Conservation (phyloP, 2,113 vertebrate species). For the Chloebia gouldiae region DNA sequence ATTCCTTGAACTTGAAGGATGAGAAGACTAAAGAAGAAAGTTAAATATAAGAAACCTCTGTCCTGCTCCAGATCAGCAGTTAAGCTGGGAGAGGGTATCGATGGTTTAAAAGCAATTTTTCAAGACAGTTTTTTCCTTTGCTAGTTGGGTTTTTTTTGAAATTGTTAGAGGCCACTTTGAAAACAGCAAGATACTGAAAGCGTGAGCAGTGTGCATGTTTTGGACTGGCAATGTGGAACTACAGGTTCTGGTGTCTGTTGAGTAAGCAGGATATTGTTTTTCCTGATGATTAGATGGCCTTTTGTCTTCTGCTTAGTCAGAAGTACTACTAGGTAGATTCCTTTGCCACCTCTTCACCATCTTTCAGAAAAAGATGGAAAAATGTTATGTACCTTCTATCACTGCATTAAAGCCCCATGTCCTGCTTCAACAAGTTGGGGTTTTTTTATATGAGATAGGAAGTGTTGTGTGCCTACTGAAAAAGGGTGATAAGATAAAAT, state of each 20-base stretch:
- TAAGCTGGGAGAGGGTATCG: background rate
- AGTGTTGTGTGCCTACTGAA: background rate
- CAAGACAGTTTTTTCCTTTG: background rate
- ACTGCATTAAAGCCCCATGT: background rate
- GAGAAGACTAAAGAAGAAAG: background rate
- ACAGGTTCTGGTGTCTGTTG: background rate
- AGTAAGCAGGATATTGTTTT: background rate
- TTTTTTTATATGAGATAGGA: background rate
- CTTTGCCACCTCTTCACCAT: background rate
- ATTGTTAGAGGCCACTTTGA: background rate
- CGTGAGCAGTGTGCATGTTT: background rate
- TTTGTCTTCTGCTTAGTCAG: background rate
- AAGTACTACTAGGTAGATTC: background rate
- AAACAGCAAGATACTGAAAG: background rate
- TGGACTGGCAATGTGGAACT: background rate
- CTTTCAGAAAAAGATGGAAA: background rate
- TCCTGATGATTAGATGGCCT: background rate
- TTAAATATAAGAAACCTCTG: background rate
- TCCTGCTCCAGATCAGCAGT: background rate
- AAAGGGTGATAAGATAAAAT: background rate
- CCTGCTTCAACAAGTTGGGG: background rate
- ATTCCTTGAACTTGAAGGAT: background rate
- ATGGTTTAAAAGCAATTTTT: background rate
- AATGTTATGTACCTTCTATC: background rate
- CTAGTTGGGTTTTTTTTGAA: background rate